Base-by-base conservation (phyloP, 2,113 vertebrate species). In the Megaleporinus macrocephalus region DNA sequence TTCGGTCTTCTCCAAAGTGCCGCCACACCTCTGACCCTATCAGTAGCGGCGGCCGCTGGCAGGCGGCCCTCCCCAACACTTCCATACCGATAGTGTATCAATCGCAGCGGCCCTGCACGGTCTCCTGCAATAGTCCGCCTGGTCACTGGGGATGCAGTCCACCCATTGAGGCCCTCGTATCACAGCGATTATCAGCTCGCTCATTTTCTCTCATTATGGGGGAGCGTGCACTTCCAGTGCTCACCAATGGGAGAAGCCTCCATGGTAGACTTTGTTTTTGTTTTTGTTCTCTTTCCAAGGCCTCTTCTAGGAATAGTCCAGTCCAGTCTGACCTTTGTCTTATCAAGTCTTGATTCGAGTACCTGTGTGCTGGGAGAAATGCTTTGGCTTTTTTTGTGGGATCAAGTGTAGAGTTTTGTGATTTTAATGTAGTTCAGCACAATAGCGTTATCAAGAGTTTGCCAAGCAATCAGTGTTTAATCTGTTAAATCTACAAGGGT, bases 161-260 rank as follows among this genome's bases (percentile, higher is more conserved):
- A 88, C 87, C 92, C 90, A 81, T 80, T 78, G 88, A 86, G 90
- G 72, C 81, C 82, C 69, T 73, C 72, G 83, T 92, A 94, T 95
- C 93, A 82, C 51, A 29, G 51, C 73, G 88, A 88, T 92, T 89
- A 94, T 94, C 94, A 87, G 83, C 81, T 72, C 87, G 53, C 89
- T 86, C 88, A 93, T 94, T 93, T 92, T 93, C 90, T 84, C 90
- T 91, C 90, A 93, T 95, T 94, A 94, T 30, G 87, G 84, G 62
- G 89, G 87, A 93, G 92, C 90, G 90, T 92, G 91, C 87, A 89
- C 89, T 86, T 89, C 80, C 73, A 93, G 80, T 76, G 89, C 82
- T 85, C 86, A 57, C 26, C 51, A 74, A 22, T 76, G 73, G 68
- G 73, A 80, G 41, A 78, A 53, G 49, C 68, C 20, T 80, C 55